Base-by-base conservation (phyloP, 2,888 invertebrate genomes). In the Agrotis puta region DNA sequence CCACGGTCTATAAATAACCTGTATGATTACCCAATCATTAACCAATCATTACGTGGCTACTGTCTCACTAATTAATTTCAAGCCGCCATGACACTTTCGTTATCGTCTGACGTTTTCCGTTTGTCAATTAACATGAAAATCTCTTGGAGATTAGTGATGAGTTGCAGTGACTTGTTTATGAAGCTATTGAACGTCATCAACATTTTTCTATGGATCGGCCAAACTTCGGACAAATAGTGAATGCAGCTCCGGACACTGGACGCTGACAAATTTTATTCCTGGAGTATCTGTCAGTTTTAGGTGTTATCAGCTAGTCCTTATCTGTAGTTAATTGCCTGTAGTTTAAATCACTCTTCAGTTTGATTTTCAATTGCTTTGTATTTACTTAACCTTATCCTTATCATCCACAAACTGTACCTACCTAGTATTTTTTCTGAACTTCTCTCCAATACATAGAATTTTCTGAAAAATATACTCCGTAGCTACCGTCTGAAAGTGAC, bases 1-100 rank as follows among this genome's bases (percentile, higher is more conserved):
- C 45, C 45, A 64, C 24, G 43, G 18, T 20, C 73, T 62, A 71
- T 76, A 74, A 74, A 73, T 69, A 71, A 68, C 51, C 14, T 56
- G 33, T 20, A 72, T 57, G 64, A 70, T 83, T 84, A 77, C 79
- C 47, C 71, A 84, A 85, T 81, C 59, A 11, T 63, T 70, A 58
- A 74, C 71, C 74, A 78, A 73, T 85, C 68, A 86, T 77, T 75
- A 81, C 75, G 76, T 66, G 51, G 76, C 82, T 82, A 70, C 79
- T 81, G 81, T 76, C 75, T 51, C 54, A 51, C 56, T 83, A 79
- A 79, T 86, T 86, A 81, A 75, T 78, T 67, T 69, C 45, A 73
- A 78, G 70, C 64, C 75, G 85, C 86, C 84, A 85, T 74, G 78
- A 82, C 86, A 85, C 85, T 82, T 84, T 86, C 82, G 64, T 77